phyloP scores from a whole-genome alignment of 2,888 invertebrate genomes.

The Merodon equestris region DNA sequence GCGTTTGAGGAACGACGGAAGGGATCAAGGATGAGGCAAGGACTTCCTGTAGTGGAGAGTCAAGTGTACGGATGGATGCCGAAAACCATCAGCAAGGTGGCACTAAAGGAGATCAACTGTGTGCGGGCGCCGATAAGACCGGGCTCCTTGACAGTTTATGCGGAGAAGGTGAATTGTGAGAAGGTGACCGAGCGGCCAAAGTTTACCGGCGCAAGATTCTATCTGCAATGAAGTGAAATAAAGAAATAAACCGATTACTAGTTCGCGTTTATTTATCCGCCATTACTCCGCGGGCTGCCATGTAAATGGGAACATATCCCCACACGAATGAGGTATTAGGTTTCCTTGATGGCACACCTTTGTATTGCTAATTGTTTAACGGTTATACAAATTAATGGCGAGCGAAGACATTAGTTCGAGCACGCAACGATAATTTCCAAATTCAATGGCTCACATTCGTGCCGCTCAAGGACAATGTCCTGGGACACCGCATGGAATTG shows the following conservation, averaged over 20 bases:
- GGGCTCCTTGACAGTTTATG: slow-evolving; percentile 74
- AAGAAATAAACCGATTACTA: no score
- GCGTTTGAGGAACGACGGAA: slow-evolving; percentile 46
- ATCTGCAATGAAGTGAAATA: slow-evolving; percentile 63
- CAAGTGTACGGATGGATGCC: slow-evolving; percentile 77
- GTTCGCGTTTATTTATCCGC: background rate
- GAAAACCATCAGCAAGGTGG: slow-evolving; percentile 49
- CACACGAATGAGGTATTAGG: background rate
- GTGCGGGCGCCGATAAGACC: slow-evolving; percentile 74
- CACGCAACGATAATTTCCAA: background rate
- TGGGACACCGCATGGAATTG: background rate
- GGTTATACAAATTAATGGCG: background rate
- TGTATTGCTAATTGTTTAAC: background rate
- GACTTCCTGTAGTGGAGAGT: slow-evolving; percentile 74
- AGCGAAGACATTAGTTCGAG: background rate
- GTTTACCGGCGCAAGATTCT: slow-evolving; percentile 74
- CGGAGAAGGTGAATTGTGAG: slow-evolving; percentile 73
- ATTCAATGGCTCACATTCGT: background rate
- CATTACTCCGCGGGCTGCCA: background rate
- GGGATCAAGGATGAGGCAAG: slow-evolving; percentile 65
- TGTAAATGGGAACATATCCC: background rate
- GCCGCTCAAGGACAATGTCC: slow-evolving; percentile 5
- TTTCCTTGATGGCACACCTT: background rate
- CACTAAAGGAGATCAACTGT: slow-evolving; percentile 70
- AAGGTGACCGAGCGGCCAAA: slow-evolving; percentile 74